Conservation (phyloP, 2,113 vertebrate genomes). For the Chaetodon trifascialis region DNA sequence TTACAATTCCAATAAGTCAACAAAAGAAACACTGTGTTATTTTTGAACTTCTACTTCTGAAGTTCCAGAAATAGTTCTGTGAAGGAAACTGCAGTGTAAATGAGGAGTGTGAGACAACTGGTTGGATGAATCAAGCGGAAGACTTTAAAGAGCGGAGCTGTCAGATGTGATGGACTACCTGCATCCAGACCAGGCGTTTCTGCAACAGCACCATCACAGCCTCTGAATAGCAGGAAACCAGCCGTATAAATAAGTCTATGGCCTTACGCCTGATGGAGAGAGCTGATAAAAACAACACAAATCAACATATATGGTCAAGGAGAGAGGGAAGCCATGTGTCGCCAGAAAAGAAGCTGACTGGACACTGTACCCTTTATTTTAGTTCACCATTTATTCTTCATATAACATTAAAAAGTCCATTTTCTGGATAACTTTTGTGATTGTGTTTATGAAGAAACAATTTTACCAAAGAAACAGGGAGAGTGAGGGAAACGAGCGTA, state of each 20-base stretch:
- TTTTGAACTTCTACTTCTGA: slow-evolving; percentile 23
- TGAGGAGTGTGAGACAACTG: slow-evolving; percentile 11
- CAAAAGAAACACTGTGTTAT: slow-evolving; percentile 13
- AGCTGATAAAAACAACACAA: slow-evolving; percentile 47
- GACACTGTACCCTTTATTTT: background rate
- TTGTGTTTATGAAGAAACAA: background rate
- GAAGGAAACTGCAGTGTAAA: slow-evolving; percentile 37
- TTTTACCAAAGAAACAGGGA: background rate
- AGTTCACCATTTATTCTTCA: background rate
- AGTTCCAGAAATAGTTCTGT: slow-evolving; percentile 38
- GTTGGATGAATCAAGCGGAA: slow-evolving; percentile 28
- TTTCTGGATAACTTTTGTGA: background rate
- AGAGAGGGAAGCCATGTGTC: background rate
- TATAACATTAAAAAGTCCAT: too few species aligned
- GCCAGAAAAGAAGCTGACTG: background rate
- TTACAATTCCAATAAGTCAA: slow-evolving; percentile 29
- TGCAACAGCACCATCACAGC: slow-evolving; percentile 22
- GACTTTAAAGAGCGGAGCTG: slow-evolving; percentile 39
- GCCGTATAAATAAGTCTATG: slow-evolving; percentile 60
- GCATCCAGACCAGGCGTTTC: slow-evolving; percentile 48
- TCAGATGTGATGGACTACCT: slow-evolving; percentile 68
- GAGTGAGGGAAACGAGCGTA: too few species aligned
- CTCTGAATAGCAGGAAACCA: slow-evolving; percentile 75
- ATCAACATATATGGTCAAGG: slow-evolving; percentile 40
- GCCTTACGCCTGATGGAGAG: slow-evolving; percentile 45